Evolutionary conservation across 2,113 vertebrate species (phyloP), one percentile per base, ranked within the genome.

Genomic region (Rhizomys pruinosus): DNA sequence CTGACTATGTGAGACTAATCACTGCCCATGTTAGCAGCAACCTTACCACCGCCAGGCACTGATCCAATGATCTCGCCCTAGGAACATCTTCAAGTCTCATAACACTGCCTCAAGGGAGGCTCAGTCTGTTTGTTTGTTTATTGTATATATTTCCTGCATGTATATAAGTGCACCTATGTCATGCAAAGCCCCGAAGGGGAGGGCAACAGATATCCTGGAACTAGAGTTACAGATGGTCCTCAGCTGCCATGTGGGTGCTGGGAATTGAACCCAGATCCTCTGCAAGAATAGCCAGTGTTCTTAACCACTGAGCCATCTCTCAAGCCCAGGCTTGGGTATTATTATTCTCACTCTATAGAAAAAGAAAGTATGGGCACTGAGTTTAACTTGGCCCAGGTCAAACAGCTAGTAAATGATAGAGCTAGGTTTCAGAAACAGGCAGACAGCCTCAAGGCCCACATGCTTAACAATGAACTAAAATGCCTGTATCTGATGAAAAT

Each of bases 391-490:
- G 5, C 42, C 79, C 39, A 89, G 37, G 52, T 79, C 76, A 82
- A 64, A 68, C 10, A 87, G 44, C 63, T 68, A 57, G 34, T 66
- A 95, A 87, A 39, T 69, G 44, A 86, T 23, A 92, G 61, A 71
- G 47, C 20, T 76, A 16, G 19, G n/a, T 34, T 81, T 89, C 55
- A 84, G 95, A 91, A 22, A 66, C 72, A 95, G 37, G 19, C 3
- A 78, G 47, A 61, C 7, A 77, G 39, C 39, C 79, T 91, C 29
- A 90, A 78, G 79, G 52, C 12, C 64, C 34, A 82, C 2, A 19
- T 39, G 80, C 57, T 55, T 86, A 72, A 73, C 34, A 8, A 89
- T 71, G 76, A 76, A 71, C 82, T 64, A 87, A 91, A 93, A 84
- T 77, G 87, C 15, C 52, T 57, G 44, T n/a, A 61, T 73, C 13